These are phyloP conservation scores for Phenganax subtilis DNA, from an alignment of 92 coral and sea anemone species.

Conservation along the genomic window DNA sequence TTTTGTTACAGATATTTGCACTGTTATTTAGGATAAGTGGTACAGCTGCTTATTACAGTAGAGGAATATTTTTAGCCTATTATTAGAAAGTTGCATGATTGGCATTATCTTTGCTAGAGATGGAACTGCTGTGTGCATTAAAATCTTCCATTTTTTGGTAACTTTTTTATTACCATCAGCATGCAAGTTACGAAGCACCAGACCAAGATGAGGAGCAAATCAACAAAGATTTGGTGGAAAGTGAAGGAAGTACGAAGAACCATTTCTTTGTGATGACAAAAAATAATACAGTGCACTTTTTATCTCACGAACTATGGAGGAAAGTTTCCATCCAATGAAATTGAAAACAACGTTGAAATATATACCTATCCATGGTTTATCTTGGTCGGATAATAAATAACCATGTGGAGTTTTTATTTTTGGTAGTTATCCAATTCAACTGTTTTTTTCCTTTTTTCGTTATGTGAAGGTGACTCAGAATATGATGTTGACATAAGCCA, in stretches of 20 bases:
- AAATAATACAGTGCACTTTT: not conserved
- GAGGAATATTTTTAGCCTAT: not conserved
- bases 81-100: not conserved
- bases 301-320: no score
- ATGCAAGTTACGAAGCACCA: slow-evolving; percentile 93
- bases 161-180: slow-evolving; percentile 49
- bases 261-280: not conserved
- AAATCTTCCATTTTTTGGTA: not conserved
- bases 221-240: slow-evolving; percentile 54
- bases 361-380: no score
- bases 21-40: not conserved
- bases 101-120: not conserved
- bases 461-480: slow-evolving; percentile 6
- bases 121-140: not conserved
- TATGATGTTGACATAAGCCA: not conserved
- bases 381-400: not conserved
- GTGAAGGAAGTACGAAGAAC: slow-evolving; percentile 58
- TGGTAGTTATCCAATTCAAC: not conserved
- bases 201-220: slow-evolving; percentile 74
- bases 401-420: not conserved
- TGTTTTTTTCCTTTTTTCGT: not conserved
- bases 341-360: no score
- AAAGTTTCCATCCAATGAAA: no score
- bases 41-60: no score
- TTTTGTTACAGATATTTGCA: not conserved